phyloP scores from a whole-genome alignment of 2,888 invertebrate species.

The Embidobia sp. region DNA sequence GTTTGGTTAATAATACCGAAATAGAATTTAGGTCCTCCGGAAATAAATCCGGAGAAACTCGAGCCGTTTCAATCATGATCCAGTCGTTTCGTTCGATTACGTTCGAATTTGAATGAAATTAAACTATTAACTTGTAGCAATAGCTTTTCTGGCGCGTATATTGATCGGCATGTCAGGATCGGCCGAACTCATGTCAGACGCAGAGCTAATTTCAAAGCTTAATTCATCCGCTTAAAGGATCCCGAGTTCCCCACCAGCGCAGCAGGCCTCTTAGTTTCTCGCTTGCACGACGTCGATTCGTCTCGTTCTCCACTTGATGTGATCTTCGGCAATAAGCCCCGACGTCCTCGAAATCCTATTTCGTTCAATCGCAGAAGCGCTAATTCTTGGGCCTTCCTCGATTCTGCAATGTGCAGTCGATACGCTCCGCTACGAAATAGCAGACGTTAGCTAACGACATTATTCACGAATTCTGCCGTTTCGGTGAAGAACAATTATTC shows the following conservation, averaged over 20 bases:
- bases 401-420: constrained; percentile 70
- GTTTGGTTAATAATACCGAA: too few species aligned
- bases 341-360: constrained; percentile 67
- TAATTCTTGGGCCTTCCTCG: constrained; percentile 66
- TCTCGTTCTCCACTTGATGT: constrained; percentile 38
- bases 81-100: constrained; percentile 3
- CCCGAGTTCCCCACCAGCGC: too few species aligned
- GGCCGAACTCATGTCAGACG: constrained; percentile 35
- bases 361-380: constrained; percentile 68
- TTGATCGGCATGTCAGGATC: constrained; percentile 40
- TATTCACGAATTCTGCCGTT: constrained; percentile 70
- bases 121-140: constrained; percentile 33
- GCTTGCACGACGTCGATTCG: background rate
- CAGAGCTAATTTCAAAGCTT: constrained; percentile 56
- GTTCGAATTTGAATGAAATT: constrained; percentile 27
- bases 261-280: constrained; percentile 10
- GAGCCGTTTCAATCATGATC: background rate
- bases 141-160: constrained; percentile 33
- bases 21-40: too few species aligned
- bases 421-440: constrained; percentile 68
- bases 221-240: constrained; percentile 56
- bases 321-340: constrained; percentile 63
- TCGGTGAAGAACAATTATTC: constrained; percentile 67
- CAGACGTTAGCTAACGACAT: constrained; percentile 70
- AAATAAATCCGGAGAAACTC: constrained; percentile 3